Percentiles rank a stretch among this genome's conserved stretches.
Conservation (phyloP, 1,140 invertebrate genomes). For the Drosophila sucinea region DNA sequence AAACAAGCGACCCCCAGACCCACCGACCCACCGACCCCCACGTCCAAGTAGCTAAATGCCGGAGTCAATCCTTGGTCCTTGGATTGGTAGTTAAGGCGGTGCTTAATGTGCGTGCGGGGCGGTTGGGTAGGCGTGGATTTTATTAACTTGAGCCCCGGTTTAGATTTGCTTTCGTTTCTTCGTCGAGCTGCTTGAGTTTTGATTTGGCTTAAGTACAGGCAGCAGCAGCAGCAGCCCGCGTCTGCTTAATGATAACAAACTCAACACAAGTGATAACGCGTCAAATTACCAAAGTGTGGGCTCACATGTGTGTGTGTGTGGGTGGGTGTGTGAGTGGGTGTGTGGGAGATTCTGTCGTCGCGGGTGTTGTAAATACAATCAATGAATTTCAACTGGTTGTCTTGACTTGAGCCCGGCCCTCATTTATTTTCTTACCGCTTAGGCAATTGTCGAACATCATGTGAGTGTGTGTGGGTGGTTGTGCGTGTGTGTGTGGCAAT, state of each 20-base stretch:
- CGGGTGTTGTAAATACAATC: conserved; percentile 78
- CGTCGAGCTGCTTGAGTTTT: conserved; percentile 47
- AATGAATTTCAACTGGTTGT: conserved; percentile 81
- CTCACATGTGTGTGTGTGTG: conserved; percentile 21
- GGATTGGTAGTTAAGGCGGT: conserved; percentile 63
- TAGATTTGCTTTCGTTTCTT: conserved; percentile 28
- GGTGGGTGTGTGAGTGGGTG: conserved; percentile 1
- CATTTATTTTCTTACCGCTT: conserved; percentile 38
- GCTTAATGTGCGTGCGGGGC: conserved; percentile 62
- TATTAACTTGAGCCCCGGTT: conserved; percentile 64
- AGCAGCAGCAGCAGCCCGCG: conserved; percentile 51
- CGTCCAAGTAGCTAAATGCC: conserved; percentile 34
- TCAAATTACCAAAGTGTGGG: conserved; percentile 73
- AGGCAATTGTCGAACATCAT: conserved; percentile 47
- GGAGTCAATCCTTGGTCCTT: conserved; percentile 34
- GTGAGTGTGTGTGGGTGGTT: conserved; percentile 27
- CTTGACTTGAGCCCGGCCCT: conserved; percentile 44
- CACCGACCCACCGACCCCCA: not conserved
- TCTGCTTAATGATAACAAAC: conserved; percentile 80
- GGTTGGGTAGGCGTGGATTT: conserved; percentile 50
- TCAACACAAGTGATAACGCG: conserved; percentile 81
- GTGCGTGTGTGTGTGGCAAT: conserved; percentile 16
- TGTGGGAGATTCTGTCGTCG: conserved; percentile 25
- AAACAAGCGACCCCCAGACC: conserved; percentile 65
- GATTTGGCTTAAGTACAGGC: conserved; percentile 69